Conservation (phyloP, 2,113 vertebrate genomes). For the Chauna torquata region DNA sequence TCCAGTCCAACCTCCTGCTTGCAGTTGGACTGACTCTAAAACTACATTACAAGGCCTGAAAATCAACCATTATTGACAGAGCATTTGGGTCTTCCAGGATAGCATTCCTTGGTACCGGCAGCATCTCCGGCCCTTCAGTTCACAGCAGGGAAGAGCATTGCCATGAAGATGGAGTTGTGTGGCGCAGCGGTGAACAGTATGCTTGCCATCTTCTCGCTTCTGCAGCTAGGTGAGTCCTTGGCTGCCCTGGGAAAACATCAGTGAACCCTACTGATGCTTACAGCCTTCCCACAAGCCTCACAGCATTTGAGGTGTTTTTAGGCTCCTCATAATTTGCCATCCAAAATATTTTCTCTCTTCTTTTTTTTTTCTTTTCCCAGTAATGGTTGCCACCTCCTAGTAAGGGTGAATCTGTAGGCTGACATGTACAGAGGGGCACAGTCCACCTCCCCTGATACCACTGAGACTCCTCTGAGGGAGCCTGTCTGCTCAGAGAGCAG, state of each 20-base stretch:
- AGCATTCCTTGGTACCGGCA: neutral
- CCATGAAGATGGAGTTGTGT: neutral
- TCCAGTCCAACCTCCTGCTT: neutral
- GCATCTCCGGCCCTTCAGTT: neutral
- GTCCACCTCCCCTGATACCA: neutral
- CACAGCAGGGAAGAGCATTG: accelerated
- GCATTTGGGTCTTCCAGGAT: neutral
- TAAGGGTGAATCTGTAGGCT: neutral
- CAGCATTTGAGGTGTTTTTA: neutral
- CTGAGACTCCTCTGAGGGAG: neutral
- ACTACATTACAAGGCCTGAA: neutral
- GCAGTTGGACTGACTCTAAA: neutral
- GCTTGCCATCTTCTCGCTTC: neutral
- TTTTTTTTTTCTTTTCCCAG: neutral
- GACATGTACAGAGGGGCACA: no score
- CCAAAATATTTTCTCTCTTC: neutral
- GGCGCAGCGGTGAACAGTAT: neutral
- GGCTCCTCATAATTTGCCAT: neutral
- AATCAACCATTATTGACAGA: neutral
- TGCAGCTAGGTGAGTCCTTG: conserved; percentile 54
- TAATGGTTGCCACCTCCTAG: neutral
- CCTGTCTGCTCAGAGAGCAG: neutral
- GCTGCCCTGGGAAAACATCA: neutral
- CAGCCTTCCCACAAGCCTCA: neutral
- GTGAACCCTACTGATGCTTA: neutral